Base-by-base conservation (phyloP, 2,113 vertebrate species). In the Eudyptes chrysolophus region DNA sequence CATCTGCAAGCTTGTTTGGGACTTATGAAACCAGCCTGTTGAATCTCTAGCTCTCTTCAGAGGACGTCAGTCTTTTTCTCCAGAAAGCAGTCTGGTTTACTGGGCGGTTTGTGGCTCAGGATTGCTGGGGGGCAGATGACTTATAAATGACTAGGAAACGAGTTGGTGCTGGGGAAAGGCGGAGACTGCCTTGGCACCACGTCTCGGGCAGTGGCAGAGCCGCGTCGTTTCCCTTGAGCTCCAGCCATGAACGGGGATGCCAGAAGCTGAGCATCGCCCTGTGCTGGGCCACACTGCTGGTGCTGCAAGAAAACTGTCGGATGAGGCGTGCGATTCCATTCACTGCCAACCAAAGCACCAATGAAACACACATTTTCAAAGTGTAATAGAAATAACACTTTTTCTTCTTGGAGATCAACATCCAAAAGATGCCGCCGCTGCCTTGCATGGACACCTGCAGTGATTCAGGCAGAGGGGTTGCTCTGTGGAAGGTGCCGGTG, bases 291-390 rank as follows among this genome's bases (percentile, higher is more conserved):
- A 29, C 1, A 4, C 75, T 54, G 68, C 68, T 46, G 52, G 40
- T 48, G 58, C 64, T 61, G 19, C 51, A 48, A 32, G 51, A 71
- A 46, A 40, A 15, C 58, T 30, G 27, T 46, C 2, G 7, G 65
- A 30, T 38, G 65, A 65, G 52, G 24, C 2, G 18, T 34, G 40
- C 0, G 2, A 24, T 48, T 69, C 57, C 1, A 0, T 38, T 57
- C 44, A 3, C 76, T 58, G 36, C 18, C 44, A 51, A 9, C 32
- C 44, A 60, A 78, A 72, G 29, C 60, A 60, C 52, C 8, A 2
- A 66, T 8, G 21, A 55, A 82, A 44, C 22, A 42, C 5, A 60
- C 13, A 32, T 24, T 55, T 89, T 66, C 57, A 22, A 86, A 32
- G 25, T 75, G 3, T 34, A 51, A 65, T 7, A 68, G 68, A 68